Conservation (phyloP, 2,113 vertebrate species). For the Thalassarche chlororhynchos region DNA sequence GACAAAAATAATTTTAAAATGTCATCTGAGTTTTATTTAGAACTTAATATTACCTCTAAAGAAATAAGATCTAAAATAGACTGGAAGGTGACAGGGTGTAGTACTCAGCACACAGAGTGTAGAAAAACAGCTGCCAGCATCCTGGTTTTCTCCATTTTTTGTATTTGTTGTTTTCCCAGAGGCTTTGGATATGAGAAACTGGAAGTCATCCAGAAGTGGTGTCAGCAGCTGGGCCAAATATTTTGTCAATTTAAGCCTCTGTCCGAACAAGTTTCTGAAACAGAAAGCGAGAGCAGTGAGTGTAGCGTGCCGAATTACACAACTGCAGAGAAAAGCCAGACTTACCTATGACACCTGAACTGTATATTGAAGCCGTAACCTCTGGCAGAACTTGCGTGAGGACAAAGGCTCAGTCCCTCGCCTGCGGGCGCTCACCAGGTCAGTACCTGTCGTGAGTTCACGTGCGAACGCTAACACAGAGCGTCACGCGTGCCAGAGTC, state of each 20-base stretch:
- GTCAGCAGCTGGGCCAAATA: neutral
- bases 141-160: neutral
- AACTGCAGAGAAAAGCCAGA: neutral
- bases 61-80: neutral
- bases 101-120: neutral
- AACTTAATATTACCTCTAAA: neutral
- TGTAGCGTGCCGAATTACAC: fast-evolving
- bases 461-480: neutral
- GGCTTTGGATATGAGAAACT: neutral
- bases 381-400: neutral
- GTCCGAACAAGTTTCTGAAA: neutral
- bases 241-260: neutral
- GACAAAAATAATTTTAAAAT: neutral
- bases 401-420: neutral
- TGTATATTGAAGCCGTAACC: fast-evolving
- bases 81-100: neutral
- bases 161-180: neutral
- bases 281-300: neutral
- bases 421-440: neutral
- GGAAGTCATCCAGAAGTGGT: neutral
- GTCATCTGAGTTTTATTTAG: neutral
- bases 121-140: neutral
- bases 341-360: fast-evolving
- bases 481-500: fast-evolving
- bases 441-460: fast-evolving